Conservation (phyloP, 2,888 invertebrate genomes). For the Steinernema hermaphroditum region DNA sequence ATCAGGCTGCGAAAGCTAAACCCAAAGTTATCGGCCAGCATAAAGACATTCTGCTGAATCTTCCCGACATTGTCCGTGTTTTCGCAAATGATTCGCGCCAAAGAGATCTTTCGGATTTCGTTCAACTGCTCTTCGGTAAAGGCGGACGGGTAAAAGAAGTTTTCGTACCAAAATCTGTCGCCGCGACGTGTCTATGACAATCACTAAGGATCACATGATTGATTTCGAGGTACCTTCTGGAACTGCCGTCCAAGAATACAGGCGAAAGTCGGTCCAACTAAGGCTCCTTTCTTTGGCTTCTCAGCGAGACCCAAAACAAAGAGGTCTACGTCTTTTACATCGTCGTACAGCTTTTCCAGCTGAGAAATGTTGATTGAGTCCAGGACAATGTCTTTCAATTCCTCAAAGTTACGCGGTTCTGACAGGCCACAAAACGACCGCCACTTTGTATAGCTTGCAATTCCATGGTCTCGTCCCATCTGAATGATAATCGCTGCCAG, state of each 20-base stretch:
- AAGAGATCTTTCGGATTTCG: conserved; percentile 60
- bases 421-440: conserved; percentile 56
- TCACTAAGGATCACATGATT: background rate
- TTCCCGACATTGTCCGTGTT: conserved; percentile 59
- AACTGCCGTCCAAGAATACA: conserved; percentile 65
- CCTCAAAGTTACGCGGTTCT: conserved; percentile 42
- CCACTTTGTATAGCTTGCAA: conserved; percentile 57
- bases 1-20: too few relatives aligned
- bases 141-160: conserved; percentile 64
- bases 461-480: conserved; percentile 63
- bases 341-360: conserved; percentile 29
- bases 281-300: conserved; percentile 49
- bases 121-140: conserved; percentile 61
- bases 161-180: conserved; percentile 68
- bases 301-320: conserved; percentile 65
- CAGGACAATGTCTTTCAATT: conserved; percentile 40
- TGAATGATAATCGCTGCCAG: conserved; percentile 57
- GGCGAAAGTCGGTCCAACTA: conserved; percentile 62
- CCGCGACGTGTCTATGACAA: conserved; percentile 50
- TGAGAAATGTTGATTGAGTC: conserved; percentile 37
- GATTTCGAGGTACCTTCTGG: conserved; percentile 43
- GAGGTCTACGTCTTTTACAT: conserved; percentile 63
- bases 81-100: conserved; percentile 65
- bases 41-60: conserved; percentile 61
- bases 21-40: conserved; percentile 63